Conservation (phyloP, 2,797 vertebrate genomes). For the Megaceryle alcyon region DNA sequence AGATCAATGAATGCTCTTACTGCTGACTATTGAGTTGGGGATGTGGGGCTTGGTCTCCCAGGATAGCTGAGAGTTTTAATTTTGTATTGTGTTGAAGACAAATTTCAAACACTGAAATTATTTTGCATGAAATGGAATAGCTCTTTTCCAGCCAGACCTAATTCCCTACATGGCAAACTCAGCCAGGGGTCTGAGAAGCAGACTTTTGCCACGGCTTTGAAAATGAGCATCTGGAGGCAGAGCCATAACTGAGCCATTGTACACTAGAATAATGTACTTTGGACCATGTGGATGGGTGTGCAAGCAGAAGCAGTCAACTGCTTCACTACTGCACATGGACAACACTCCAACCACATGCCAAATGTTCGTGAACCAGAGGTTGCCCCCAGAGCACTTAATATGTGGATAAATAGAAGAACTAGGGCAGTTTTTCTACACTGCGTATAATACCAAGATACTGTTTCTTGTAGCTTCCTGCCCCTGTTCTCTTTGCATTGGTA, state of each 20-base stretch:
- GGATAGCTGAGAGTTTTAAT: neutral
- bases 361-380: neutral
- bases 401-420: neutral
- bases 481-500: neutral
- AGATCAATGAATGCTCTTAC: neutral
- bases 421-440: neutral
- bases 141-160: neutral
- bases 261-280: neutral
- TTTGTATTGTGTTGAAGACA: neutral
- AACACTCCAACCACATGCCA: neutral
- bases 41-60: neutral
- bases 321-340: neutral
- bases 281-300: neutral
- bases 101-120: neutral
- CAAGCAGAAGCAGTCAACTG: neutral
- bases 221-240: slow-evolving; percentile 15
- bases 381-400: neutral
- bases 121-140: neutral
- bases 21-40: neutral
- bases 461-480: neutral
- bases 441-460: neutral
- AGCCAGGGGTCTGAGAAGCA: neutral
- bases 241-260: neutral
- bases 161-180: neutral
- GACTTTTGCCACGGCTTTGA: neutral